A percentile compares a stretch with the other conserved stretches of the same genome.
Conservation (phyloP, 2,113 vertebrate genomes). For the Chamaetylas fuelleborni region DNA sequence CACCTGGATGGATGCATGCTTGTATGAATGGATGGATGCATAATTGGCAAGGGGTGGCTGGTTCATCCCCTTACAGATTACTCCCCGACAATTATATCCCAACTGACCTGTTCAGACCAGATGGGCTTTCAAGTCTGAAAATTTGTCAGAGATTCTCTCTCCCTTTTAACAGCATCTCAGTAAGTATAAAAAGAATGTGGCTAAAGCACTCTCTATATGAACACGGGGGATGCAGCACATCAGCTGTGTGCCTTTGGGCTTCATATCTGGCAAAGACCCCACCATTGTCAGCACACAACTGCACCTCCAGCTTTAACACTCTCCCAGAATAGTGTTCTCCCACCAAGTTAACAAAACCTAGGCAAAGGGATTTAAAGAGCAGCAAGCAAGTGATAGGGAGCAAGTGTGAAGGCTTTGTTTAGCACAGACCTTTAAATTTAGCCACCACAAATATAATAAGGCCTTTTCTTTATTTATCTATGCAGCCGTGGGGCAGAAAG, state of each 20-base stretch:
- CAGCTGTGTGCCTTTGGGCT: background rate
- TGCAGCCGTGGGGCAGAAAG: conserved; percentile 33
- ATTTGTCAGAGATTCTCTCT: background rate
- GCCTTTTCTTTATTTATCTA: conserved; percentile 50
- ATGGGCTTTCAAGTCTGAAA: background rate
- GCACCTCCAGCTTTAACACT: background rate
- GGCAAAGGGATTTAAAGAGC: conserved; percentile 18
- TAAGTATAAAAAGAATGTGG: background rate
- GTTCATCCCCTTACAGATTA: background rate
- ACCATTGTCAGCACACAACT: background rate
- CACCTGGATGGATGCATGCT: background rate
- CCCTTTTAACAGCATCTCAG: background rate
- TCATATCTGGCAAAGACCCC: background rate
- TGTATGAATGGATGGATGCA: background rate
- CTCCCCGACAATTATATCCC: background rate
- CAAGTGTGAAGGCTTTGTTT: conserved; percentile 31
- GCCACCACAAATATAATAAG: conserved; percentile 36
- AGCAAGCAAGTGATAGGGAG: conserved; percentile 13
- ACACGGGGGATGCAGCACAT: background rate
- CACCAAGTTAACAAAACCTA: background rate
- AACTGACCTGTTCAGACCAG: background rate
- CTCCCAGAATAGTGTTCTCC: background rate
- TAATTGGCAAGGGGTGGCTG: background rate
- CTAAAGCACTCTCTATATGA: background rate
- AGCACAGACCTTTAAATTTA: conserved; percentile 33